Percentiles rank a stretch among this genome's conserved stretches.
phyloP scores from a whole-genome alignment of 2,888 invertebrate species.

The Eristalis arbustorum region DNA sequence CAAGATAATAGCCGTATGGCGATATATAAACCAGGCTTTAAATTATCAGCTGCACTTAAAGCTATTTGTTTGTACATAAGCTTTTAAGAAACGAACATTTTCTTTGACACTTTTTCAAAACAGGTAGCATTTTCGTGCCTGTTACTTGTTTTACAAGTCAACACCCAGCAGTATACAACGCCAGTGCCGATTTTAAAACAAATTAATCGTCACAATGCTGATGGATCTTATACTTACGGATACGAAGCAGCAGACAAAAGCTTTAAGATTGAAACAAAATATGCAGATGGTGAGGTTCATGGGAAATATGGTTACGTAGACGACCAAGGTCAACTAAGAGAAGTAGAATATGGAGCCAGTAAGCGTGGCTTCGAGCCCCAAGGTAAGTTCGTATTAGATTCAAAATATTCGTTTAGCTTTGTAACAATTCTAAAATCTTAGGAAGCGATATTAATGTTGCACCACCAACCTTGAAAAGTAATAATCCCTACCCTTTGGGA shows the following conservation, averaged over 20 bases:
- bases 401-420: neutral
- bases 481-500: constrained; percentile 81
- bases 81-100: neutral
- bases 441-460: constrained; percentile 88
- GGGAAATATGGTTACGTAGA: constrained; percentile 96
- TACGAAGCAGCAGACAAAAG: constrained; percentile 93
- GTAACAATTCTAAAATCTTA: constrained; percentile 74
- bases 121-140: constrained; percentile 30
- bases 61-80: neutral
- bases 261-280: constrained; percentile 93
- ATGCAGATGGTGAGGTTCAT: constrained; percentile 90
- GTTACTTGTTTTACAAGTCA: constrained; percentile 45
- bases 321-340: constrained; percentile 86
- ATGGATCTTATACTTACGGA: constrained; percentile 93
- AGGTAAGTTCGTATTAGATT: constrained; percentile 80
- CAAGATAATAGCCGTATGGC: too few species aligned
- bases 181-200: constrained; percentile 91
- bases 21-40: too few species aligned
- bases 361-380: constrained; percentile 90
- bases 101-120: neutral
- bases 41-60: too few species aligned
- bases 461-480: constrained; percentile 86
- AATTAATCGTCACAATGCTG: constrained; percentile 92
- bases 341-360: constrained; percentile 92
- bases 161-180: constrained; percentile 83